Percentiles rank a stretch among this genome's conserved stretches.
These are phyloP conservation scores for Ophiodon elongatus DNA, from an alignment of 2,113 vertebrate genomes.

Conservation along the genomic window DNA sequence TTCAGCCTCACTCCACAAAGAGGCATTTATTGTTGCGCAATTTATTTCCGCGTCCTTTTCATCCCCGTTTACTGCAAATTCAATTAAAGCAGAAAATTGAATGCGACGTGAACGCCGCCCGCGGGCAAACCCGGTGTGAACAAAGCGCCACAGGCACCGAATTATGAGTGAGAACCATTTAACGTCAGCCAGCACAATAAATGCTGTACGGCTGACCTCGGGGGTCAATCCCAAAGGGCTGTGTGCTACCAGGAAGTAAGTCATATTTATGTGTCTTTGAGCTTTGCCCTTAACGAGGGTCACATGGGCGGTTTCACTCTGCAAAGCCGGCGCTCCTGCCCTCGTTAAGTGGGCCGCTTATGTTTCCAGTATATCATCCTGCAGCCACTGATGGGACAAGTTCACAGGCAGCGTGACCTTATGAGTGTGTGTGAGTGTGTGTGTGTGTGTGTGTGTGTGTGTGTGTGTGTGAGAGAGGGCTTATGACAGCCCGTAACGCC, in stretches of 20 bases:
- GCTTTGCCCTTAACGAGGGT: slow-evolving; percentile 22
- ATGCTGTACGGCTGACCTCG: not conserved
- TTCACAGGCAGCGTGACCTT: slow-evolving; percentile 14
- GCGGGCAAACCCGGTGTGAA: too few species aligned
- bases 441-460: slow-evolving; percentile 20
- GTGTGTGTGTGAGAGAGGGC: not conserved
- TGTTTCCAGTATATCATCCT: slow-evolving; percentile 36
- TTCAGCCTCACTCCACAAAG: too few species aligned
- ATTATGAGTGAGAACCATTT: too few species aligned
- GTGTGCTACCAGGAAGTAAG: slow-evolving; percentile 14
- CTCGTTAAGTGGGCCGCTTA: slow-evolving; percentile 4
- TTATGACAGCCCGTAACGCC: not conserved
- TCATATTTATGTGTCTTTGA: slow-evolving; percentile 38
- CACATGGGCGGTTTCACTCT: not conserved
- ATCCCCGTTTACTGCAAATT: not conserved
- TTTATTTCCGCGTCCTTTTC: too few species aligned
- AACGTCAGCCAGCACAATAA: not conserved
- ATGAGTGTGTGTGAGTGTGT: not conserved
- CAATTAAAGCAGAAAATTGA: not conserved
- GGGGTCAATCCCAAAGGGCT: not conserved
- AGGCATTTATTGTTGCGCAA: too few species aligned
- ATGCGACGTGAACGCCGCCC: too few species aligned
- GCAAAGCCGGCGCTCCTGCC: not conserved
- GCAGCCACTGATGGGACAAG: slow-evolving; percentile 34
- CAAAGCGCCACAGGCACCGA: too few species aligned